Conservation (phyloP, 92 coral and sea anemone genomes). For the Porites cylindrica region DNA sequence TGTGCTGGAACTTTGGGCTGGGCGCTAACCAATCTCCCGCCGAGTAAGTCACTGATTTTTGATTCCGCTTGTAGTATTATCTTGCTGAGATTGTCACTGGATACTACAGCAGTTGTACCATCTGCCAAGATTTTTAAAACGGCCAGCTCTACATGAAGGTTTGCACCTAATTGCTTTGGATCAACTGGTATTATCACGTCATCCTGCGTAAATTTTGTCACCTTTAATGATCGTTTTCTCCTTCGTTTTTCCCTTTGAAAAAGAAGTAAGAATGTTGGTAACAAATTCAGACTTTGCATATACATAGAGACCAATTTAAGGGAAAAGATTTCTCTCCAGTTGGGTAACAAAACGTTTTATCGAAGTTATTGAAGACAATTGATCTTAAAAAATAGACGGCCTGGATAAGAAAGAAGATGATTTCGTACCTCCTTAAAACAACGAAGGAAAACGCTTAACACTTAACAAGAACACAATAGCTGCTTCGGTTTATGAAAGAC, state of each 20-base stretch:
- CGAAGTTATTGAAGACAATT: too few species aligned
- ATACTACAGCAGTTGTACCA: background rate
- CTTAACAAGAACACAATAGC: too few species aligned
- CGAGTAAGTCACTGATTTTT: slow-evolving; percentile 5
- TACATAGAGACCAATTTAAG: too few species aligned
- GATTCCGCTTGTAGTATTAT: background rate
- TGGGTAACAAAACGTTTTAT: too few species aligned
- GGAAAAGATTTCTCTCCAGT: too few species aligned
- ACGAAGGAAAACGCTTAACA: too few species aligned
- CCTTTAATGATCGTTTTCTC: background rate
- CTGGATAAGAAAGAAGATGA: too few species aligned
- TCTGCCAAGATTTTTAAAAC: background rate
- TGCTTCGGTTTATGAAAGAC: too few species aligned
- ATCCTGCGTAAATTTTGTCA: background rate
- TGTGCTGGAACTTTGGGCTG: background rate
- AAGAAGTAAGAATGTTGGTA: background rate
- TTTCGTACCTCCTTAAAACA: too few species aligned
- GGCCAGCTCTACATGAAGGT: slow-evolving; percentile 33
- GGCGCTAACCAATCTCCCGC: slow-evolving; percentile 7
- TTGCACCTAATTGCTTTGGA: background rate
- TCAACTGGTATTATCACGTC: slow-evolving; percentile 10
- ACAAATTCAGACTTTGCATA: background rate
- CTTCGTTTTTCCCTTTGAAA: slow-evolving; percentile 4
- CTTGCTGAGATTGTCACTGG: background rate
- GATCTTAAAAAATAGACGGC: too few species aligned